Evolutionary conservation across 2,797 vertebrate genomes (phyloP), one percentile per base, ranked within the genome.

Genomic region (Orientallactaga sibirica): DNA sequence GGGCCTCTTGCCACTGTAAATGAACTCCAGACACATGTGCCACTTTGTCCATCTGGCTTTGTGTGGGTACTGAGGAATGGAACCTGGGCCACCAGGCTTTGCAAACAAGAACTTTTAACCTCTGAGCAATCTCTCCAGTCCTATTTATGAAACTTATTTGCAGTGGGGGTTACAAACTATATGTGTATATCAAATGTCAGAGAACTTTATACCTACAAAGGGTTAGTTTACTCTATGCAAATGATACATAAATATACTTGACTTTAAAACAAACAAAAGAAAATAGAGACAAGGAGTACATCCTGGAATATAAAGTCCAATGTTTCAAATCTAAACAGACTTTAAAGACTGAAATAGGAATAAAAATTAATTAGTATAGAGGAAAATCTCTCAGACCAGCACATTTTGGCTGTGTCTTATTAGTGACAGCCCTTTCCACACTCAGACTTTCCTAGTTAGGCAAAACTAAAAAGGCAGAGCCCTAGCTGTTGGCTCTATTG

Each of bases 211-310:
- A 29, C 12, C n/a, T 55, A 25, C 41, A 91, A 77, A 37, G 55
- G 77, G 67, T 83, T 58, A 58, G 55, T 95, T 81, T 74, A 43
- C 52, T 61, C 8, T 43, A 68, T 84, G 16, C 61, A 70, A 83
- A 71, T 66, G 43, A n/a, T 81, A 68, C 16, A 6, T 61, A 71
- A 71, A 79, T 22, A 62, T 29, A 20, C 3, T 41, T 18, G 12
- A 75, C 24, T 89, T 87, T 84, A 96, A 93, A n/a, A 25, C 64
- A 84, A 68, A 14, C 16, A 43, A 94, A 90, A 19, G 27, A 78
- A 88, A 66, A 62, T 10, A 61, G 66, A 29, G 55, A 29, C 22
- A 71, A 80, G 61, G 18, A 80, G 82, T 24, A 70, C 6, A 55
- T 3, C 25, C 16, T 91, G 55, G 58, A 88, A 92, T 24, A 87